These are phyloP conservation scores for Holacanthella duospinosa DNA, from an alignment of 2,888 invertebrate species.

Conservation along the genomic window DNA sequence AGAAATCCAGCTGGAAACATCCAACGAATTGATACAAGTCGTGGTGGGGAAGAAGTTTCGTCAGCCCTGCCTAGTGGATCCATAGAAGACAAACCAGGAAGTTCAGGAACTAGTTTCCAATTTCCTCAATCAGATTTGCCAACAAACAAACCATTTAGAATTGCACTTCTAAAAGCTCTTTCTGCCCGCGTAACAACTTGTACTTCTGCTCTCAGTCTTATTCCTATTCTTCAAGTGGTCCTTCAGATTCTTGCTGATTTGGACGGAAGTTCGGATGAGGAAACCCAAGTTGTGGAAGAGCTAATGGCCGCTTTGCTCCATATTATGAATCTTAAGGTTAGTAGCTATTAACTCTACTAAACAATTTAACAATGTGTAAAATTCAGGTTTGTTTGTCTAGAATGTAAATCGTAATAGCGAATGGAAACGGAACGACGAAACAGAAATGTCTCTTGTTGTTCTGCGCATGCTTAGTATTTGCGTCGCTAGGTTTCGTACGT, in stretches of 20 bases:
- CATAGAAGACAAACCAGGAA: neutral
- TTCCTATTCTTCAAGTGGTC: conserved; percentile 35
- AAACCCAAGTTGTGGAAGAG: conserved; percentile 28
- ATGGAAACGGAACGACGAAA: conserved; percentile 30
- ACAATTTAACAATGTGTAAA: too few species aligned
- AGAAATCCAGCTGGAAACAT: neutral
- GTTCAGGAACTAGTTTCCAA: neutral
- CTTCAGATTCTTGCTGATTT: conserved; percentile 35
- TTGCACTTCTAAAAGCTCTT: conserved; percentile 34
- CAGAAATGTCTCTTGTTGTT: conserved; percentile 35
- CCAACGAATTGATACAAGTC: neutral
- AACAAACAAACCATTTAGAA: conserved; percentile 25
- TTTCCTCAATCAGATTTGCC: neutral
- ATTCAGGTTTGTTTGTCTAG: conserved; percentile 16
- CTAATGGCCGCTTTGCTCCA: conserved; percentile 28
- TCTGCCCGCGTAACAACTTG: conserved; percentile 26
- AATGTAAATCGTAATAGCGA: conserved; percentile 22
- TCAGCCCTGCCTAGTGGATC: neutral
- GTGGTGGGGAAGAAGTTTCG: neutral
- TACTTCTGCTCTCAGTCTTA: conserved; percentile 30
- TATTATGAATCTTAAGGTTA: conserved; percentile 33
- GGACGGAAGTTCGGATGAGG: conserved; percentile 33
- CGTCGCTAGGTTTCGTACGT: conserved; percentile 33
- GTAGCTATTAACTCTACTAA: neutral
- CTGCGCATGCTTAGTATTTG: conserved; percentile 35